Conservation (phyloP, 2,888 invertebrate species). For the Tipula vernalis region DNA sequence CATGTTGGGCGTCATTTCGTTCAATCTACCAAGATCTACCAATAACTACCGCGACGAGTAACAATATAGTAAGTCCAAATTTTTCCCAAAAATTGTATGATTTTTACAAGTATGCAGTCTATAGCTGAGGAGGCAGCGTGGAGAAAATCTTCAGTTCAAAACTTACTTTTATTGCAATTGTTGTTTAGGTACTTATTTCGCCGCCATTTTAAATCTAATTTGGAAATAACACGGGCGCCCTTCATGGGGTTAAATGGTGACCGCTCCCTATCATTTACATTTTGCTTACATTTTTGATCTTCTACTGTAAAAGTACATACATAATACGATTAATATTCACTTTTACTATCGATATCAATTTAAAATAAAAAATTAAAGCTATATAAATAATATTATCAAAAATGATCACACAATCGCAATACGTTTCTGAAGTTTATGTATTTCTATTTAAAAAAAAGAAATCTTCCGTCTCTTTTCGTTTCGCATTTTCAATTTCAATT, state of each 20-base stretch:
- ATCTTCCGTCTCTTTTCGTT: background rate
- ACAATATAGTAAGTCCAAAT: no score
- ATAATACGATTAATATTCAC: background rate
- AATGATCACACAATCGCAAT: background rate
- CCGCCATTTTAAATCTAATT: no score
- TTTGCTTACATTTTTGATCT: background rate
- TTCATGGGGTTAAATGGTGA: background rate
- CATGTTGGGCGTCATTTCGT: background rate
- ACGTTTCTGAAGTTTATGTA: background rate
- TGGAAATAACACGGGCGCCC: background rate
- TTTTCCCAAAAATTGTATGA: no score
- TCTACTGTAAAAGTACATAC: background rate
- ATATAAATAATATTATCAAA: background rate
- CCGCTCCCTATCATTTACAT: background rate
- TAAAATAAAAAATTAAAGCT: background rate
- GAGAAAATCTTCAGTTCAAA: no score
- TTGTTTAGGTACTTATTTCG: no score
- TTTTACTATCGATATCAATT: background rate
- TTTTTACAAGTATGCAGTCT: no score
- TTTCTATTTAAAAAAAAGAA: background rate
- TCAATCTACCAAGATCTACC: no score
- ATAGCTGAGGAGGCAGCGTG: no score
- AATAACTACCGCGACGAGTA: no score
- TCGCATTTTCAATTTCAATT: slow-evolving; percentile 6
- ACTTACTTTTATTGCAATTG: no score